These are phyloP conservation scores for Plemyria rubiginata DNA, from an alignment of 2,888 invertebrate species.

Conservation along the genomic window DNA sequence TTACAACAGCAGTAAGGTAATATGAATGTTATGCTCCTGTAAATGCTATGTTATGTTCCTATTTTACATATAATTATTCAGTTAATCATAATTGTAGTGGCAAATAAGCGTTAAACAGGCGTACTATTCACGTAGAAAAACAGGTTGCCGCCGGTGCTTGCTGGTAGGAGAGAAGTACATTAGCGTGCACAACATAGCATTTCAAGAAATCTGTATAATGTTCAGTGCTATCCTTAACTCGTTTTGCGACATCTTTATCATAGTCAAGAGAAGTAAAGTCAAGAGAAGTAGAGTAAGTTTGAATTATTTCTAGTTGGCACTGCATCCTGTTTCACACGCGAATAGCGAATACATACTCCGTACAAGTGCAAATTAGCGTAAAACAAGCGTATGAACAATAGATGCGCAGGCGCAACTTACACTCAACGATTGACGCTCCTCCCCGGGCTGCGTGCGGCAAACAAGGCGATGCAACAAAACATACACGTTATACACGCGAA, in stretches of 20 bases:
- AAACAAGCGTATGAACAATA: constrained; percentile 29
- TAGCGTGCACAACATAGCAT: neutral
- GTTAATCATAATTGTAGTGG: constrained; percentile 9
- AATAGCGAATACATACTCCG: neutral
- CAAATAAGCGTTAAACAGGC: constrained; percentile 17
- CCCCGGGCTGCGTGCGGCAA: constrained; percentile 85
- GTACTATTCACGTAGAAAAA: neutral
- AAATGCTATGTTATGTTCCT: constrained; percentile 19
- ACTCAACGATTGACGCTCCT: constrained; percentile 90
- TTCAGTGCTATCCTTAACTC: too few relatives aligned
- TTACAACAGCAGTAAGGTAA: constrained; percentile 22
- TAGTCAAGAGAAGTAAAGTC: too few relatives aligned
- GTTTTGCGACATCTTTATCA: too few relatives aligned
- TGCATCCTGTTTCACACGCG: constrained; percentile 6
- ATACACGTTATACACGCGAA: constrained; percentile 73
- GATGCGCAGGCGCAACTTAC: constrained; percentile 80
- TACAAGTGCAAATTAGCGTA: constrained; percentile 35
- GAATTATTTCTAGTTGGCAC: neutral
- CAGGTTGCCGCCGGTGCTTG: neutral
- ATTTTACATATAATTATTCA: constrained; percentile 8
- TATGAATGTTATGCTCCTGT: constrained; percentile 22
- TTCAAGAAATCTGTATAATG: too few relatives aligned
- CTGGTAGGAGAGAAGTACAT: too few relatives aligned
- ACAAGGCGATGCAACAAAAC: constrained; percentile 81
- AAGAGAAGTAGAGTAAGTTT: neutral